phyloP scores from a whole-genome alignment of 2,797 vertebrate genomes.

The Eulemur albifrons region DNA sequence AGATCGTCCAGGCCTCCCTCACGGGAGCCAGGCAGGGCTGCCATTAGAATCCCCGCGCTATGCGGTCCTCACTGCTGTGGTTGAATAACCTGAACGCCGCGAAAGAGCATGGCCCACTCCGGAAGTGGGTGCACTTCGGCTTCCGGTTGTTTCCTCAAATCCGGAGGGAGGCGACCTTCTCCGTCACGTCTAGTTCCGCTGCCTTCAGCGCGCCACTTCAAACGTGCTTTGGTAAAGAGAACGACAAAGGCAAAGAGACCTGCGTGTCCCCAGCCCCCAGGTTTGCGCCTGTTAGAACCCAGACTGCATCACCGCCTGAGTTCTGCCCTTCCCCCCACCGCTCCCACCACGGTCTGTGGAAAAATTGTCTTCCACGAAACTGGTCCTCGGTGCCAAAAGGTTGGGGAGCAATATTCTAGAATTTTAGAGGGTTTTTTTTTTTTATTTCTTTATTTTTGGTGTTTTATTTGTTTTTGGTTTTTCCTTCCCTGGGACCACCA shows the following conservation, averaged over 20 bases:
- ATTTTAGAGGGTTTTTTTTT: neutral
- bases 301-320: too few species aligned
- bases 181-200: accelerated
- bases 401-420: neutral
- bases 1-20: neutral
- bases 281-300: too few species aligned
- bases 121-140: accelerated
- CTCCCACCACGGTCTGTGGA: too few species aligned
- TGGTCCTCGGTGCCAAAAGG: too few species aligned
- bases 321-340: too few species aligned
- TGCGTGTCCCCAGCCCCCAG: too few species aligned
- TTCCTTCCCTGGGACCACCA: neutral
- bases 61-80: accelerated
- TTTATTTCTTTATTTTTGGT: neutral
- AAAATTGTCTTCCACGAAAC: too few species aligned
- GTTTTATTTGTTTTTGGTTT: neutral
- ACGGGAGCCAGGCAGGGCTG: neutral
- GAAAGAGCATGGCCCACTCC: accelerated
- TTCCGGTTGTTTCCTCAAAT: neutral
- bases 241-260: neutral
- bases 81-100: neutral
- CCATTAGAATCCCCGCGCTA: neutral
- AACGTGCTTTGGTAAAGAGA: neutral
- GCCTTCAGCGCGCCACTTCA: accelerated
- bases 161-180: accelerated